phyloP scores from a whole-genome alignment of 2,888 invertebrate genomes.

The Maniola hyperantus region DNA sequence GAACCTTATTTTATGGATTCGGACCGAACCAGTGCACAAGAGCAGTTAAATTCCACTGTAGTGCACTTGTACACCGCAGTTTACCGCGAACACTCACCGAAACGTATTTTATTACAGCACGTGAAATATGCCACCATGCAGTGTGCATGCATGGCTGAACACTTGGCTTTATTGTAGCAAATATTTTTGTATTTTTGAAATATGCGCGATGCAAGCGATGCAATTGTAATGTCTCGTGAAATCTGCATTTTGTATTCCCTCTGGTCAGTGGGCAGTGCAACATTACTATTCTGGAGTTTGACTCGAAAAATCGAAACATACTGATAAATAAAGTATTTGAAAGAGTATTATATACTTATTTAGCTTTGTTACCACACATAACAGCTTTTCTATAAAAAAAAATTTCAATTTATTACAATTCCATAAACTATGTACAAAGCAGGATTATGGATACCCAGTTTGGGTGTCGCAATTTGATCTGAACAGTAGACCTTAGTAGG shows the following conservation, averaged over 20 bases:
- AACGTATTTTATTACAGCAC: slow-evolving; percentile 10
- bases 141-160: slow-evolving; percentile 4
- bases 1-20: too few relatives aligned
- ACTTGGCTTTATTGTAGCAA: slow-evolving; percentile 4
- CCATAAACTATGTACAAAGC: too few relatives aligned
- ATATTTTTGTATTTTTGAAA: slow-evolving; percentile 6
- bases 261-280: not conserved
- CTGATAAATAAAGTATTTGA: not conserved
- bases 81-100: slow-evolving; percentile 5
- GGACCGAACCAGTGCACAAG: not conserved
- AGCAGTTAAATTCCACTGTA: not conserved
- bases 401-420: too few relatives aligned
- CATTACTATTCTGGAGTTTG: not conserved
- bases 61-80: not conserved
- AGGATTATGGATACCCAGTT: too few relatives aligned
- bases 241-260: not conserved
- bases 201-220: not conserved
- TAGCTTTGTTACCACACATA: too few relatives aligned
- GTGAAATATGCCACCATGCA: slow-evolving; percentile 13
- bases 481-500: too few relatives aligned
- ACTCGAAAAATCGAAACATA: not conserved
- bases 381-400: too few relatives aligned
- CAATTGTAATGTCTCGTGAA: slow-evolving; percentile 1
- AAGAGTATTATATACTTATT: not conserved
- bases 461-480: too few relatives aligned